A percentile compares a stretch with the other conserved stretches of the same genome.
Conservation (phyloP, 2,113 vertebrate genomes). For the Heteronetta atricapilla region DNA sequence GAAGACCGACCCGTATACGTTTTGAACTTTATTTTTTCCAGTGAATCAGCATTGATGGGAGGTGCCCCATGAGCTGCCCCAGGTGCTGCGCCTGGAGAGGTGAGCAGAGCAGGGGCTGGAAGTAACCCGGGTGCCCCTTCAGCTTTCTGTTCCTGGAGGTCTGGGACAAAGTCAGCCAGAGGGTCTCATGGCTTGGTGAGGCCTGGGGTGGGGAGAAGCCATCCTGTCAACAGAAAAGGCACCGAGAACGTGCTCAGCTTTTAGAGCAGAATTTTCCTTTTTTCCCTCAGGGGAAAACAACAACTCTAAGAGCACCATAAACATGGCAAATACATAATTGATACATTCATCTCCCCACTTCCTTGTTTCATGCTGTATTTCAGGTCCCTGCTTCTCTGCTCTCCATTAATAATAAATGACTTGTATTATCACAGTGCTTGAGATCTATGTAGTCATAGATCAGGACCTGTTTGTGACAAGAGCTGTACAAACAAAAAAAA, state of each 20-base stretch:
- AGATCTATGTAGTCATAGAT: neutral
- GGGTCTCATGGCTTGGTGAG: neutral
- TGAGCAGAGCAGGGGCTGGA: neutral
- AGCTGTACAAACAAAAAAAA: neutral
- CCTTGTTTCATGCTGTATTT: neutral
- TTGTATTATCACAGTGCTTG: neutral
- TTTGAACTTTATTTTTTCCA: neutral
- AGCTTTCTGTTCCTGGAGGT: neutral
- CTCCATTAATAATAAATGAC: conserved; percentile 18
- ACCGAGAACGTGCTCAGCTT: neutral
- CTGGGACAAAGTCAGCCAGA: neutral
- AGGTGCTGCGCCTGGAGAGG: neutral
- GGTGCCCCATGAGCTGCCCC: neutral
- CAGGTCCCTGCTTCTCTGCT: neutral
- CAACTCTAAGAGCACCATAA: neutral
- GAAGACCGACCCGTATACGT: neutral
- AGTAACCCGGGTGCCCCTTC: neutral
- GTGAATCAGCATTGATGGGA: neutral
- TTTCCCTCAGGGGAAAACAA: neutral
- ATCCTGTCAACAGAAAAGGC: neutral
- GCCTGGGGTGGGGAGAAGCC: rapidly evolving
- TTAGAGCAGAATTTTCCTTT: neutral
- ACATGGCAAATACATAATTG: neutral
- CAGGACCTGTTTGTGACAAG: neutral
- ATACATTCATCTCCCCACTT: neutral